phyloP scores from a whole-genome alignment of 2,113 vertebrate genomes.

The Tichodroma muraria region DNA sequence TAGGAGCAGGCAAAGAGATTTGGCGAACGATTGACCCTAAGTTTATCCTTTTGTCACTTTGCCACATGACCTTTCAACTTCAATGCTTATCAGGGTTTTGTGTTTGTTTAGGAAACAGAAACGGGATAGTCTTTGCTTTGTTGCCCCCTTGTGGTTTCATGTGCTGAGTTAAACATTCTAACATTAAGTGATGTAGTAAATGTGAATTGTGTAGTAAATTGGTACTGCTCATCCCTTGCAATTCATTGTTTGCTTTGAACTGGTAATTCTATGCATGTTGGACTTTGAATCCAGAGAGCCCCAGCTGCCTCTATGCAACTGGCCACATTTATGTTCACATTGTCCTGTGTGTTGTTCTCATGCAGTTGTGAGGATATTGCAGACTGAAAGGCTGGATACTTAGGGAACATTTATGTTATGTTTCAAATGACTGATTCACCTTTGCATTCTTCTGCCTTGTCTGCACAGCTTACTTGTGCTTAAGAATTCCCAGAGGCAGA shows the following conservation, averaged over 20 bases:
- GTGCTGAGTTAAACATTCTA: background rate
- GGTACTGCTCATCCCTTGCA: background rate
- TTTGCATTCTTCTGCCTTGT: background rate
- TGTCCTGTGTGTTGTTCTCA: background rate
- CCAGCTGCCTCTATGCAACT: background rate
- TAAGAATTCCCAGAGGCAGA: background rate
- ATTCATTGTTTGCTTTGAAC: background rate
- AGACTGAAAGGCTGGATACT: background rate
- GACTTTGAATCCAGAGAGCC: background rate
- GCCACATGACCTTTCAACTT: background rate
- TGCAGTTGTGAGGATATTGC: background rate
- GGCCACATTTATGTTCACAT: background rate
- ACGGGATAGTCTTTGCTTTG: background rate
- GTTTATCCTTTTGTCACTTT: background rate
- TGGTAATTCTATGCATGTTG: rapidly evolving
- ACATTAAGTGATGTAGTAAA: rapidly evolving
- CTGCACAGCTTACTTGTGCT: background rate
- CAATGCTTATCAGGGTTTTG: background rate
- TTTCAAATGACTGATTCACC: background rate
- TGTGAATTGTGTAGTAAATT: no score
- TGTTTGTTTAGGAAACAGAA: background rate
- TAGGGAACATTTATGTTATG: background rate
- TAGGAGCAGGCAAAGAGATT: background rate
- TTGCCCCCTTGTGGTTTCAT: conserved; percentile 38
- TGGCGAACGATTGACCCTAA: background rate